phyloP scores from a whole-genome alignment of 92 coral and sea anemone species.

The Zoanthus sociatus region DNA sequence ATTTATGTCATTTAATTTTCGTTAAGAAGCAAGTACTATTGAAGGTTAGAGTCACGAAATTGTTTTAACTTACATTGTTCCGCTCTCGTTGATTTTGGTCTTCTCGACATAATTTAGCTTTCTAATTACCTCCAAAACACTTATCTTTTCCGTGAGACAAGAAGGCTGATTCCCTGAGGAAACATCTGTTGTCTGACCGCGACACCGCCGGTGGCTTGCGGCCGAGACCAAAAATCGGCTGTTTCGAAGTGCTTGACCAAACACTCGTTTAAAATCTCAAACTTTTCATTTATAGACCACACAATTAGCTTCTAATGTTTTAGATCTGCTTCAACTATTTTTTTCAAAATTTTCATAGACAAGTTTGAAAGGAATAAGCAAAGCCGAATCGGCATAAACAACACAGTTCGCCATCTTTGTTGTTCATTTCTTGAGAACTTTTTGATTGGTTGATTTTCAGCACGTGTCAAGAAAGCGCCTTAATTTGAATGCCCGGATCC shows the following conservation, averaged over 20 bases:
- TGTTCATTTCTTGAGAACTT: slow-evolving; percentile 52
- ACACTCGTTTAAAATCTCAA: background rate
- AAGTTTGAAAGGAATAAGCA: background rate
- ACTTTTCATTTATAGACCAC: background rate
- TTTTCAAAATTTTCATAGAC: background rate
- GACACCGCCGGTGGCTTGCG: background rate
- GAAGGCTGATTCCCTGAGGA: background rate
- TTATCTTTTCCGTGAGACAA: background rate
- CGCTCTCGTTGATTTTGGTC: slow-evolving; percentile 82
- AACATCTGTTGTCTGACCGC: background rate
- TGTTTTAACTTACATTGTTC: slow-evolving; percentile 80
- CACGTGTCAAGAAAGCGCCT: slow-evolving; percentile 76
- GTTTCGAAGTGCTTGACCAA: slow-evolving; percentile 10
- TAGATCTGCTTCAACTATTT: background rate
- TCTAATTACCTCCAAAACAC: background rate
- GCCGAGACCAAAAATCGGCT: background rate
- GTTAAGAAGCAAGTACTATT: no score
- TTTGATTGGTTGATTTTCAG: slow-evolving; percentile 56
- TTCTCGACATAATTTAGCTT: slow-evolving; percentile 76
- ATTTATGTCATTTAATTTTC: no score
- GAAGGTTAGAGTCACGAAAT: background rate
- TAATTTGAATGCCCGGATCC: slow-evolving; percentile 53
- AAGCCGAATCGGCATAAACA: background rate
- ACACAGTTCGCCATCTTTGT: slow-evolving; percentile 69
- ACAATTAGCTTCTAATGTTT: background rate